Base-by-base conservation (phyloP, 1,140 invertebrate genomes). In the Ceratitis capitata region DNA sequence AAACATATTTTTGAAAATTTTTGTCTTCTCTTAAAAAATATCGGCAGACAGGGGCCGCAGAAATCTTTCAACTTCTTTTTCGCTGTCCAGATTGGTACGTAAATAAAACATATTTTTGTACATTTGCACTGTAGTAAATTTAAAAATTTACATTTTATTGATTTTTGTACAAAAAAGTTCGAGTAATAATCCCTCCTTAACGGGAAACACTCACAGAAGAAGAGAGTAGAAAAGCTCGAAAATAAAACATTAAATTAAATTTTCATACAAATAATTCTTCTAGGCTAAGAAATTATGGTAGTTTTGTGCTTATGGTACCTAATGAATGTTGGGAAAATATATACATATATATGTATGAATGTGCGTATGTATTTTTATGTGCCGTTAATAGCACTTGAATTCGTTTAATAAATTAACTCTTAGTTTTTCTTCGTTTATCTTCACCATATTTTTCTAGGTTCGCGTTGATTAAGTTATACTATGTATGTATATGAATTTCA, bases 371-470 rank as follows among this genome's bases (percentile, higher is more conserved):
- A 56, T 69, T 16, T 26, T 0, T 78, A 3, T 78, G 39, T 47
- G 51, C 51, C 51, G 0, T 53, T 53, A 53, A n/a, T 10, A 9
- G n/a, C 69, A 85, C 47, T 74, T 78, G 49, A 85, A 51, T 85
- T 85, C 85, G 85, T 85, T 85, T 82, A 82, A 82, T 82, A 82
- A 85, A 85, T 85, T 82, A 85, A 49, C 82, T 85, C 82, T 82
- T 26, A 42, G 26, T 82, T 78, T n/a, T 0, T 23, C 3, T 45
- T 78, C 69, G 69, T 78, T 45, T n/a, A n/a, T n/a, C n/a, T n/a
- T 42, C 23, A 9, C 32, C 51, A 56, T 47, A 47, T 45, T n/a
- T 45, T 23, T 9, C 14, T 47, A 78, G n/a, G 69, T 78, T 78
- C 69, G 69, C 69, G 69, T 78, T 78, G 69, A 69, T 32, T 78